Evolutionary conservation across 2,113 vertebrate genomes (phyloP).

Genomic region (Sciurus niger): DNA sequence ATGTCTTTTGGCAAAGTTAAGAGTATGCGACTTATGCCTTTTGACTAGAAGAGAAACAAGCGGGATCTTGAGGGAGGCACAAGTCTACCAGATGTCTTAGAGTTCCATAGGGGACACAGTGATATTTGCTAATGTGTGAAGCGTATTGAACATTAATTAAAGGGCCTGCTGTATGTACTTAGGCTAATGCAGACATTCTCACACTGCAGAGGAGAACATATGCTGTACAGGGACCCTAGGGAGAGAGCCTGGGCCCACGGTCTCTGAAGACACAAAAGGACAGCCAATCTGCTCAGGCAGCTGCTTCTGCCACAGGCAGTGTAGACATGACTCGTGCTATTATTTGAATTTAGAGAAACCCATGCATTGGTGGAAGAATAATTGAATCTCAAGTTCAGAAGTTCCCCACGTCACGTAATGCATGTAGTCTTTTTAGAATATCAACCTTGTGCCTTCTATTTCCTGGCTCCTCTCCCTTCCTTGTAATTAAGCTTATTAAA

Average conservation of each 20-base stretch:
- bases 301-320: neutral
- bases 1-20: conserved; percentile 4
- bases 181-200: conserved; percentile 74
- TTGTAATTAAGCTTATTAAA: neutral
- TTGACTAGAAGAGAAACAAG: conserved; percentile 52
- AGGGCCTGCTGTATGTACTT: conserved; percentile 78
- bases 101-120: conserved; percentile 74
- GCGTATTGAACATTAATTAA: conserved; percentile 83
- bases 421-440: neutral
- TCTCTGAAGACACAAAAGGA: conserved; percentile 69
- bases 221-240: conserved; percentile 38
- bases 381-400: conserved; percentile 11
- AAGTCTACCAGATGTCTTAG: conserved; percentile 79
- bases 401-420: neutral
- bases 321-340: neutral
- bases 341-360: conserved; percentile 7
- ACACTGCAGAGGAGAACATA: conserved; percentile 62
- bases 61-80: conserved; percentile 65
- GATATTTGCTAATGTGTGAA: conserved; percentile 84
- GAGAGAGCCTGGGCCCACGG: conserved; percentile 15
- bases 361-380: neutral
- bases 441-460: neutral
- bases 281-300: conserved; percentile 62
- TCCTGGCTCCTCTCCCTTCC: neutral
- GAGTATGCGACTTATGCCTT: conserved; percentile 20